A percentile compares a stretch with the other conserved stretches of the same genome.
Evolutionary conservation across 2,797 vertebrate species (phyloP).

Genomic region (Halcyon smyrnensis): DNA sequence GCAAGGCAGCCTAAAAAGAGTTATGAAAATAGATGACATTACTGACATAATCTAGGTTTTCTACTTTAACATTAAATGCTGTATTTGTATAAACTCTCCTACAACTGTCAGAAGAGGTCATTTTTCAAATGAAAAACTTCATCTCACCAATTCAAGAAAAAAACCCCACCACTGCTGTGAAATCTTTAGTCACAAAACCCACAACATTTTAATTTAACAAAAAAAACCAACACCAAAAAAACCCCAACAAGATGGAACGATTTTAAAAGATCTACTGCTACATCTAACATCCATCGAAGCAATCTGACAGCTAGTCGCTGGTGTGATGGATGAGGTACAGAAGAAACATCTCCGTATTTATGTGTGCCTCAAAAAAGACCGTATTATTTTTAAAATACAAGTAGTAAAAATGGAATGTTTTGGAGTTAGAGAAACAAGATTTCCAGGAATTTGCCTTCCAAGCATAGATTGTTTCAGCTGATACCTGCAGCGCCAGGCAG

Average conservation of each 20-base stretch:
- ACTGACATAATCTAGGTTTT: not conserved
- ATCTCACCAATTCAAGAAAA: not conserved
- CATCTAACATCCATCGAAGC: not conserved
- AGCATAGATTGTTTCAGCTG: not conserved
- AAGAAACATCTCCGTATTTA: not conserved
- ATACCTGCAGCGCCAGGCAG: not conserved
- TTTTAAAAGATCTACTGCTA: slow-evolving; percentile 1
- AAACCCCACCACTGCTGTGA: not conserved
- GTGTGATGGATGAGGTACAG: not conserved
- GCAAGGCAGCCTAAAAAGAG: not conserved
- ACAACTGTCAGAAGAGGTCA: not conserved
- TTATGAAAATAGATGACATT: not conserved
- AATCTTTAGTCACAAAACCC: not conserved
- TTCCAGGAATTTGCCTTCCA: not conserved
- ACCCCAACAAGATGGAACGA: not conserved
- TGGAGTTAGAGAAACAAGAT: not conserved
- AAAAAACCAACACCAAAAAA: not conserved
- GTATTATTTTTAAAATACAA: not conserved
- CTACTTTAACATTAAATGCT: not conserved
- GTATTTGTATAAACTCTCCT: not conserved
- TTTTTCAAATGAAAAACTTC: not conserved
- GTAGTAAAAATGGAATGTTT: not conserved
- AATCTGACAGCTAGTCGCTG: not conserved
- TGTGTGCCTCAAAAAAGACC: not conserved
- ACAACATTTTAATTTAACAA: not conserved